These are phyloP conservation scores for Anastatus disparis DNA, from an alignment of 1,140 invertebrate genomes.

Conservation along the genomic window DNA sequence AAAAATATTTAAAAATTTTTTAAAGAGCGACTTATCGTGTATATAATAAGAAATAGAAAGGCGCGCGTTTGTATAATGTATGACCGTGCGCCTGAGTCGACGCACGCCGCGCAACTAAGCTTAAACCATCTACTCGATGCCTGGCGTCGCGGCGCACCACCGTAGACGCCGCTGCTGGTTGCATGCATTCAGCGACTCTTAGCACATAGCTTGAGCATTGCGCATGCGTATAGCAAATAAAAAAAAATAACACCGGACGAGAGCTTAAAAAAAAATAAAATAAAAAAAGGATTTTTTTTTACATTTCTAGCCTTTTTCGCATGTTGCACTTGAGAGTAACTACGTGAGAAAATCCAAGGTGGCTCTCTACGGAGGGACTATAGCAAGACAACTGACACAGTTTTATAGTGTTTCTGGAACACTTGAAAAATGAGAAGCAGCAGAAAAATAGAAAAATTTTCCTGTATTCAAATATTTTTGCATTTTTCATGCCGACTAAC, in stretches of 20 bases:
- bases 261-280: slow-evolving; percentile 1
- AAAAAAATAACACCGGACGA: background rate
- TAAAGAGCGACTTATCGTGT: background rate
- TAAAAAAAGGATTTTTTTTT: background rate
- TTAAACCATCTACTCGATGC: slow-evolving; percentile 43
- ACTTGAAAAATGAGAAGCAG: background rate
- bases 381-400: background rate
- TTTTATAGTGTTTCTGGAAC: background rate
- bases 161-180: slow-evolving; percentile 51
- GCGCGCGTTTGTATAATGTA: slow-evolving; percentile 3
- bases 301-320: background rate
- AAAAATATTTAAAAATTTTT: no score
- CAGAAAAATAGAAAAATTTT: background rate
- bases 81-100: slow-evolving; percentile 62
- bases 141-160: slow-evolving; percentile 51
- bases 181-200: slow-evolving; percentile 54
- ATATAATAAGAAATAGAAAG: no score
- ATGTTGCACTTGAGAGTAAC: background rate
- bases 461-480: background rate
- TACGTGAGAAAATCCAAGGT: slow-evolving; percentile 46
- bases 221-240: slow-evolving; percentile 15
- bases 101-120: slow-evolving; percentile 66
- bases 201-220: no score
- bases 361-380: background rate
- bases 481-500: background rate